Evolutionary conservation across 2,888 invertebrate genomes (phyloP), one percentile per base, ranked within the genome.

Genomic region (Chloromyia formosa): DNA sequence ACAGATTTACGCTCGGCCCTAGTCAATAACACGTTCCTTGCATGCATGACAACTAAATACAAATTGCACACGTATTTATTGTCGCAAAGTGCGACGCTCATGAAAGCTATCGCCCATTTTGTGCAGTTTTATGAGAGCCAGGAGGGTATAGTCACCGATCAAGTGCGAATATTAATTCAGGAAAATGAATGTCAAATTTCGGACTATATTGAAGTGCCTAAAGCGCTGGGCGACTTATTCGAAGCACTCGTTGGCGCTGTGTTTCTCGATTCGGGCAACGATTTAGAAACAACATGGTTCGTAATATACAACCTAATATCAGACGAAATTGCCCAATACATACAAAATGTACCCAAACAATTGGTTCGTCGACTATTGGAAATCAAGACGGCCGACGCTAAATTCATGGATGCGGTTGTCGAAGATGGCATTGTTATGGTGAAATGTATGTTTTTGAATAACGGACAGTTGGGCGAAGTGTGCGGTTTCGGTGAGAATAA

Each of bases 21-120:
- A 1, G 98, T 99, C 1, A 98, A 99, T 83, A 99, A 99, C 82
- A 91, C 94, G 75, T 98, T 97, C 0, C 95, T 99, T 81, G 98
- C 96, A 0, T 93, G 94, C 23, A 88, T 97, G 71, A 90, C 94
- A 4, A 95, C 97, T 14, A 91, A 94, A 78, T 89, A 93, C 84
- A 91, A 92, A 14, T 89, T 98, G 77, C 95, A 98, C 82, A 93
- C 93, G 80, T 91, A 87, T 83, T 85, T 93, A 75, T 81, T 90
- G 66, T 84, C 87, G 45, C 87, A 88, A 75, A 89, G 89, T 75
- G 86, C 87, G 0, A 40, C 80, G 1, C 79, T 86, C 0, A 64
- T 81, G 22, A 86, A 88, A n/a, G 80, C 86, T 1, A 88, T 93
- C 14, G 79, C 77, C 18, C 80, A 77, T 14, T 86, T 86, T 78